A percentile compares a stretch with the other conserved stretches of the same genome.
phyloP scores from a whole-genome alignment of 2,113 vertebrate genomes.

The Rhynchopsitta pachyrhyncha region DNA sequence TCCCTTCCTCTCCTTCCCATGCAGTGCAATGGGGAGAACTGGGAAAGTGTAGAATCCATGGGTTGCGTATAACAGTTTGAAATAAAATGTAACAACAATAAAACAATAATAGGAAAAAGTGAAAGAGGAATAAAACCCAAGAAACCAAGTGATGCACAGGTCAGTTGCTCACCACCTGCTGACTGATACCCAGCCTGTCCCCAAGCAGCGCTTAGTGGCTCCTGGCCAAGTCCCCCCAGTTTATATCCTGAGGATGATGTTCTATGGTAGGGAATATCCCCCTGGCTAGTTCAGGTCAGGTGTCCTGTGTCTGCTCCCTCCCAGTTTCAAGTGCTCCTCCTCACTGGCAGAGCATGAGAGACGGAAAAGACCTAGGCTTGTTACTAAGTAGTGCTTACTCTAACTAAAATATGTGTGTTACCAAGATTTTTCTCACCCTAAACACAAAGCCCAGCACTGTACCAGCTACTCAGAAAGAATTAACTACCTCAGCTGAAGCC shows the following conservation, averaged over 20 bases:
- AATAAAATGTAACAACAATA: background rate
- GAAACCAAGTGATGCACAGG: background rate
- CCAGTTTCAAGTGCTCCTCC: background rate
- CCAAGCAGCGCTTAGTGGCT: background rate
- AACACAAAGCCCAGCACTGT: background rate
- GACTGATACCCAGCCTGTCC: background rate
- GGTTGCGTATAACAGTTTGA: background rate
- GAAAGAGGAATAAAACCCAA: background rate
- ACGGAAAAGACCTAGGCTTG: background rate
- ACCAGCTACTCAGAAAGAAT: background rate
- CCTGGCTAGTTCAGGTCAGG: background rate
- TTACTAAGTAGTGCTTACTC: background rate
- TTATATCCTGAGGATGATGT: background rate
- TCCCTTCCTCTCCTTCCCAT: background rate
- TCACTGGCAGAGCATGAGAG: background rate
- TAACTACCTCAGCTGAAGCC: background rate
- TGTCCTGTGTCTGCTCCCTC: background rate
- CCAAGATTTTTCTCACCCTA: background rate
- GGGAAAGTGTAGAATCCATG: background rate
- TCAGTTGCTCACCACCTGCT: background rate
- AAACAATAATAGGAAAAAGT: background rate
- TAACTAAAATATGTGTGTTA: background rate
- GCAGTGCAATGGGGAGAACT: background rate
- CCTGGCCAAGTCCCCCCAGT: background rate
- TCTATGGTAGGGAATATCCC: background rate